A percentile compares a stretch with the other conserved stretches of the same genome.
These are phyloP conservation scores for Podilymbus podiceps DNA, from an alignment of 2,113 vertebrate species.

Conservation along the genomic window DNA sequence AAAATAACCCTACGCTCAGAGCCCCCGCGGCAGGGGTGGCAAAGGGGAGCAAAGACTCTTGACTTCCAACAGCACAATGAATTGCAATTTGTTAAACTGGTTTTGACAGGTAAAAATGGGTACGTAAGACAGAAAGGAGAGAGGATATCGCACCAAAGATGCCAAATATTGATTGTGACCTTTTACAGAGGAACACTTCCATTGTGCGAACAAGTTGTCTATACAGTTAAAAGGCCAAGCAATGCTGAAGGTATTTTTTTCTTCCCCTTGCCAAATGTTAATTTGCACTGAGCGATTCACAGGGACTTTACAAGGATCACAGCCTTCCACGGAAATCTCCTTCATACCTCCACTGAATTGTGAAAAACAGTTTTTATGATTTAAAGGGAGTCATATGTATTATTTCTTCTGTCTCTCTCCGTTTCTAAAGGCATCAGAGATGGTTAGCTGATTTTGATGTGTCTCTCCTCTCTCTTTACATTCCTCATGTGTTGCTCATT, in stretches of 20 bases:
- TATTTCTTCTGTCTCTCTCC: constrained; percentile 12
- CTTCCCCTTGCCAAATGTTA: constrained; percentile 17
- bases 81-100: neutral
- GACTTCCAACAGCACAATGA: neutral
- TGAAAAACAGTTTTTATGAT: constrained; percentile 2
- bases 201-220: neutral
- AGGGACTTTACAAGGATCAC: neutral
- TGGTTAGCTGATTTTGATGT: constrained; percentile 38
- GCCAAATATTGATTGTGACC: constrained; percentile 7
- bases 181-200: neutral
- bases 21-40: neutral
- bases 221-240: constrained; percentile 18
- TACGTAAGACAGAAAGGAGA: neutral
- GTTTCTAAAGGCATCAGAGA: constrained; percentile 51
- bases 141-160: neutral
- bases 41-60: neutral
- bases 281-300: neutral
- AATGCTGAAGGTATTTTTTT: constrained; percentile 20
- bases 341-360: constrained; percentile 9
- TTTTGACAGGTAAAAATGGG: neutral
- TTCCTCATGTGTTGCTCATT: constrained; percentile 58
- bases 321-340: constrained; percentile 39
- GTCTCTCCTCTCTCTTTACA: constrained; percentile 28
- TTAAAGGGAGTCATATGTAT: constrained; percentile 30
- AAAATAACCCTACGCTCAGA: neutral